phyloP scores from a whole-genome alignment of 2,888 invertebrate species.

The Drosophila gaucha region DNA sequence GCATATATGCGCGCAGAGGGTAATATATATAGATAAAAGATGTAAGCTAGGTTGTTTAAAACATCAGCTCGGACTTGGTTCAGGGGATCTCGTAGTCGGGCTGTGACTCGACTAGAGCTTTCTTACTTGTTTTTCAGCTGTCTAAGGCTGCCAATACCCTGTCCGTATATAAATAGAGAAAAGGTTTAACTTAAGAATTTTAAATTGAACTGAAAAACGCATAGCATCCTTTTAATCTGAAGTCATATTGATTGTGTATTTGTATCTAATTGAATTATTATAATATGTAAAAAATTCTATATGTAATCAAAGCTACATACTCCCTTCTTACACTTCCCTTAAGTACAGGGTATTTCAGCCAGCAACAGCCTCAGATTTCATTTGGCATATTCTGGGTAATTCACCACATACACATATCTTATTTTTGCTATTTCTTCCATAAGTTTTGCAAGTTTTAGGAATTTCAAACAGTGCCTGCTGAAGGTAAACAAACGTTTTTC shows the following conservation, averaged over 20 bases:
- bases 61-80: no score
- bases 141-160: constrained; percentile 45
- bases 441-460: constrained; percentile 32
- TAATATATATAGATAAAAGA: no score
- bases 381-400: constrained; percentile 33
- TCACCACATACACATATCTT: constrained; percentile 20
- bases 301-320: neutral
- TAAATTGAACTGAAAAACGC: neutral
- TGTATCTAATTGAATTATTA: no score
- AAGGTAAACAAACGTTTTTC: constrained; percentile 64
- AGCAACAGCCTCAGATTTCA: neutral
- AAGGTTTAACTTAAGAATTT: neutral
- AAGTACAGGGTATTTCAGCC: neutral
- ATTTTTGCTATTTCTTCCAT: constrained; percentile 50
- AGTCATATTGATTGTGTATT: no score
- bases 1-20: no score
- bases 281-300: no score
- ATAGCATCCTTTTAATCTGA: neutral
- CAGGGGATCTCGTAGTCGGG: no score
- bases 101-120: no score
- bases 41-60: no score
- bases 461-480: constrained; percentile 54
- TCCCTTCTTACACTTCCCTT: neutral
- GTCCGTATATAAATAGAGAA: neutral
- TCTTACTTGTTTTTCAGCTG: no score